Base-by-base conservation (phyloP, 2,888 invertebrate species). In the Apodemia zela region DNA sequence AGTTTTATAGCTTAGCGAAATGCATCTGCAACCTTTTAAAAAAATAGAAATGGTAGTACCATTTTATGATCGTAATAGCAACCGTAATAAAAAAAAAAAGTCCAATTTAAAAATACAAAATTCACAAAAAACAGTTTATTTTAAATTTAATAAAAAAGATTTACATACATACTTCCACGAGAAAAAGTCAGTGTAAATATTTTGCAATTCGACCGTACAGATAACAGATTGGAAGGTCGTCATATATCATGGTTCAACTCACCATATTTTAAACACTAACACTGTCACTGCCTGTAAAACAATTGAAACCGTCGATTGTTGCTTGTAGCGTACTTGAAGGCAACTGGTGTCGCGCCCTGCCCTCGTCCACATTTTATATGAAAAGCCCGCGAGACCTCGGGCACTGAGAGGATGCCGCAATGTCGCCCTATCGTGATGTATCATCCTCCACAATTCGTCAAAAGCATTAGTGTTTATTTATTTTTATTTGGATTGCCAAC, bases 261-360 rank as follows among this genome's bases (percentile, higher is more conserved):
- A 51, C 51, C 51, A 51, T 42, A 42, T 51, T 21, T 71, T 71
- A 69, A 75, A 79, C 77, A 81, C 79, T 80, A 82, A 75, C 38
- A 59, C 59, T 42, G 38, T 17, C 74, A 72, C 73, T 84, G 38
- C 38, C 38, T 38, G 84, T 81, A 76, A 77, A 84, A 85, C 85
- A 75, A 68, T 38, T 38, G 38, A 38, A 38, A 38, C 11, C 75
- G 80, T 80, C 80, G 81, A 79, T 80, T 76, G 78, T 78, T 76
- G 76, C 75, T 79, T 77, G 75, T 73, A 74, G 76, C 75, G 81
- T 59, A 69, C 69, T 71, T 63, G 65, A 66, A 65, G 73, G 75
- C 77, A 79, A 90, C 89, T 90, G 89, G 73, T 87, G 77, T 74
- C 75, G 81, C 83, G 84, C 82, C 86, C 83, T 77, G 79, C 69